These are phyloP conservation scores for Troides oblongomaculatus DNA, from an alignment of 2,888 invertebrate species.

Conservation along the genomic window DNA sequence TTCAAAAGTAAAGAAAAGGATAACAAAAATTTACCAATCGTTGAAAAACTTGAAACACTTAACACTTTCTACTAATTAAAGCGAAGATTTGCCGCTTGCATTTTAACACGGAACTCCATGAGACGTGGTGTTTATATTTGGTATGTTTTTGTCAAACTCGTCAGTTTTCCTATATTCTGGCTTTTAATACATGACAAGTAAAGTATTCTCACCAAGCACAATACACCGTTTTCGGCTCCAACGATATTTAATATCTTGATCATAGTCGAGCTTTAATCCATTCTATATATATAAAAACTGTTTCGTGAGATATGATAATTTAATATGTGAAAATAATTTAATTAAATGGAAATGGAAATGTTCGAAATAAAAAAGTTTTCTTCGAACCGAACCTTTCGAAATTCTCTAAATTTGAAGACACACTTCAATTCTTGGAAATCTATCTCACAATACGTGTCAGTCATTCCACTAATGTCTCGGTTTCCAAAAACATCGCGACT, in stretches of 20 bases:
- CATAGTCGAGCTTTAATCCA: no score
- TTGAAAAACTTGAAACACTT: neutral
- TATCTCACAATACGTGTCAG: constrained; percentile 69
- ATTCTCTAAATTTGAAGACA: constrained; percentile 60
- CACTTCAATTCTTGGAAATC: constrained; percentile 60
- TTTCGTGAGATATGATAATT: neutral
- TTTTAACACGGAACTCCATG: no score
- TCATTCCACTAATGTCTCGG: constrained; percentile 72
- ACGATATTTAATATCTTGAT: no score
- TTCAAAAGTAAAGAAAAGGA: constrained; percentile 36
- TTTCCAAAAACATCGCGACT: constrained; percentile 69
- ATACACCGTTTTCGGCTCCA: no score
- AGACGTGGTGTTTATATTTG: no score
- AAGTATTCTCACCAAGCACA: no score
- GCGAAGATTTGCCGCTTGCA: no score
- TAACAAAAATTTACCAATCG: constrained; percentile 16
- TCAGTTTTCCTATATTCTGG: no score
- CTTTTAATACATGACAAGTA: no score
- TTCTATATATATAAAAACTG: neutral
- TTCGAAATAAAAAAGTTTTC: neutral
- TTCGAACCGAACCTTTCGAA: constrained; percentile 46
- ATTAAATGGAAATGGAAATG: neutral
- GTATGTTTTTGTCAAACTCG: no score
- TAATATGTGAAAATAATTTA: neutral
- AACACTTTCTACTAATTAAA: neutral